Evolutionary conservation across 2,888 invertebrate genomes (phyloP).

Genomic region (Malthinus seriepunctatus): DNA sequence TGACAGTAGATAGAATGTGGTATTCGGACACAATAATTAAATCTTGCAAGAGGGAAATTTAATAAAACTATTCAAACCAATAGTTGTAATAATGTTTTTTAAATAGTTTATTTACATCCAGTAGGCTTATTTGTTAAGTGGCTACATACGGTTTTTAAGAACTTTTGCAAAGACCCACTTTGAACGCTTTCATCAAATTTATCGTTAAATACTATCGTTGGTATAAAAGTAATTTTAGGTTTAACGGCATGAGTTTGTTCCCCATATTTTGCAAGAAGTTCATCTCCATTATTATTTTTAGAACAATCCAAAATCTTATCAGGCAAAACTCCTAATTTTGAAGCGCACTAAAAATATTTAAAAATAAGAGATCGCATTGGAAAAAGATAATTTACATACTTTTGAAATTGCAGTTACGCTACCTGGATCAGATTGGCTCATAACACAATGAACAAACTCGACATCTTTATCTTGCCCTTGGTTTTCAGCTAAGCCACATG

Average conservation of each 20-base stretch:
- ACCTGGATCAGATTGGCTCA: slow-evolving; percentile 41
- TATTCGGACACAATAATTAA: no score
- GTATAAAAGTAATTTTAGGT: slow-evolving; percentile 49
- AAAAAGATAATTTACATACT: not conserved
- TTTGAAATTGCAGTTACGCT: no score
- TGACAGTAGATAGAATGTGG: no score
- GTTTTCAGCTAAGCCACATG: slow-evolving; percentile 55
- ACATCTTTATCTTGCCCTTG: slow-evolving; percentile 36
- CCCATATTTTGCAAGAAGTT: slow-evolving; percentile 50
- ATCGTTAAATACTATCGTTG: slow-evolving; percentile 53
- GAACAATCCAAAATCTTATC: slow-evolving; percentile 39
- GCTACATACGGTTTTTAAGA: slow-evolving; percentile 33
- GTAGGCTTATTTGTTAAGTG: not conserved
- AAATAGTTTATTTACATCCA: not conserved
- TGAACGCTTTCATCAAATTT: slow-evolving; percentile 32
- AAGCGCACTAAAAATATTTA: slow-evolving; percentile 43
- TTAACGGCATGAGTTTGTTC: slow-evolving; percentile 44
- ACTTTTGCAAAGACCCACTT: slow-evolving; percentile 32
- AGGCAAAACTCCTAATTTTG: slow-evolving; percentile 30
- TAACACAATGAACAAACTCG: slow-evolving; percentile 52
- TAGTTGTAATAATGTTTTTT: no score
- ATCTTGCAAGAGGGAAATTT: no score
- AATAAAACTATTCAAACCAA: no score
- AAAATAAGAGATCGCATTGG: not conserved
- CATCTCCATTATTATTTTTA: slow-evolving; percentile 40